A percentile compares a stretch with the other conserved stretches of the same genome.
phyloP scores from a whole-genome alignment of 2,888 invertebrate species.

The Apotomis capreana region DNA sequence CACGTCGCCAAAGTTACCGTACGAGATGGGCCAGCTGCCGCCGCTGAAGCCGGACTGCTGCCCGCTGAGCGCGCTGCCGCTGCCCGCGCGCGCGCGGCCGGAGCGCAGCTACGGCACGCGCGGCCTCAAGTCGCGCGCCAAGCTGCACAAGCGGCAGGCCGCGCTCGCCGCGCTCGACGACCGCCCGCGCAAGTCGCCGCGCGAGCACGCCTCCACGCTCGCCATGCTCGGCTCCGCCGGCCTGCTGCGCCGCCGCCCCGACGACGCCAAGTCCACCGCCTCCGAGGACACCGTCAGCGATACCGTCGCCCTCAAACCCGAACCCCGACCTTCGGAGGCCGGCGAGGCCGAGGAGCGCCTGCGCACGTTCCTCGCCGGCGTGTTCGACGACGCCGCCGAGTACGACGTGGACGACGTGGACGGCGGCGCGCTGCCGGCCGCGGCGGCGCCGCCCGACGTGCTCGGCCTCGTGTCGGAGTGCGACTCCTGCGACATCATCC shows the following conservation, averaged over 20 bases:
- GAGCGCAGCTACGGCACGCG: slow-evolving; percentile 64
- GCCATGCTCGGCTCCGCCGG: slow-evolving; percentile 88
- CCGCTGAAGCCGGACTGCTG: slow-evolving; percentile 84
- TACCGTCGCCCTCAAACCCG: slow-evolving; percentile 42
- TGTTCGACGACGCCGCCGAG: slow-evolving; percentile 78
- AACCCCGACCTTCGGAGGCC: slow-evolving; percentile 62
- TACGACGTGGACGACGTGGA: slow-evolving; percentile 61
- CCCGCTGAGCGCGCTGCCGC: slow-evolving; percentile 73
- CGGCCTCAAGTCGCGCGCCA: slow-evolving; percentile 69
- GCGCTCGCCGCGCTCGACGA: slow-evolving; percentile 70
- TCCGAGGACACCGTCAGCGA: slow-evolving; percentile 76
- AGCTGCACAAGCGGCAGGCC: slow-evolving; percentile 64
- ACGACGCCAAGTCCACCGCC: slow-evolving; percentile 75
- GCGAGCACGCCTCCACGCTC: slow-evolving; percentile 94
- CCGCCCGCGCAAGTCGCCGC: slow-evolving; percentile 91
- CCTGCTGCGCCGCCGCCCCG: slow-evolving; percentile 82
- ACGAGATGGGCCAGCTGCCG: slow-evolving; percentile 87
- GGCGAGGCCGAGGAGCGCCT: slow-evolving; percentile 72
- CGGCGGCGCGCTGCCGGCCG: slow-evolving; percentile 59
- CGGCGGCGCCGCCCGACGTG: slow-evolving; percentile 72
- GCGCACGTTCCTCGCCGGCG: slow-evolving; percentile 73
- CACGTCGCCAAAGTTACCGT: slow-evolving; percentile 88
- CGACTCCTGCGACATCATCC: slow-evolving; percentile 72
- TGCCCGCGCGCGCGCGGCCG: slow-evolving; percentile 1
- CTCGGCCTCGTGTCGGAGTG: slow-evolving; percentile 74